Percentiles rank a stretch among this genome's conserved stretches.
Evolutionary conservation across 2,888 invertebrate genomes (phyloP).

Genomic region (Drosophila parthenogenetica): DNA sequence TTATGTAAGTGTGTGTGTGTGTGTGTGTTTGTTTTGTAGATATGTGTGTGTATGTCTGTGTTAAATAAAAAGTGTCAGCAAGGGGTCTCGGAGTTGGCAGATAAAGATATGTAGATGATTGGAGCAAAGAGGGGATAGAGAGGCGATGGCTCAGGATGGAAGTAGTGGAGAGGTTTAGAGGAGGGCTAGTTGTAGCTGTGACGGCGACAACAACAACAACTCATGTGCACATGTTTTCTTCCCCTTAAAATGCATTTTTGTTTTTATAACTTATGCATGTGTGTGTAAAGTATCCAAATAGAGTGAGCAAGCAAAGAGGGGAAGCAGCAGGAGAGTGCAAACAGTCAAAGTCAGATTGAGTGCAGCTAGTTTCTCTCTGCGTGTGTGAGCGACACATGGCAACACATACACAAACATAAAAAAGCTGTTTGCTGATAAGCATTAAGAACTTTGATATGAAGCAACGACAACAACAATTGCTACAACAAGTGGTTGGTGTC

Average conservation of each 20-base stretch:
- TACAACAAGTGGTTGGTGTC: constrained; percentile 41
- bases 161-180: neutral
- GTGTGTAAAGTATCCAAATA: neutral
- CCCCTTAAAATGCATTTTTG: constrained; percentile 39
- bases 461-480: constrained; percentile 25
- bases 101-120: constrained; percentile 51
- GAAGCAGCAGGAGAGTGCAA: constrained; percentile 1
- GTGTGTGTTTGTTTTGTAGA: constrained; percentile 40
- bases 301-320: neutral
- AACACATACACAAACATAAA: constrained; percentile 9
- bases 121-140: neutral
- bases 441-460: constrained; percentile 58
- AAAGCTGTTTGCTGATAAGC: constrained; percentile 52
- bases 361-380: constrained; percentile 19
- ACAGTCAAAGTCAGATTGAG: constrained; percentile 18
- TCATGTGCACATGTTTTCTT: constrained; percentile 44
- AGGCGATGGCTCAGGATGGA: neutral
- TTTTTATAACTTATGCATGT: constrained; percentile 1
- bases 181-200: neutral
- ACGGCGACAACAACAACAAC: constrained; percentile 16
- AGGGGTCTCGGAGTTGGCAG: constrained; percentile 60
- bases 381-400: constrained; percentile 19
- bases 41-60: constrained; percentile 29
- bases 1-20: constrained; percentile 1
- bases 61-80: constrained; percentile 60